Conservation (phyloP, 1,140 invertebrate species). For the Lasioglossum albipes region DNA sequence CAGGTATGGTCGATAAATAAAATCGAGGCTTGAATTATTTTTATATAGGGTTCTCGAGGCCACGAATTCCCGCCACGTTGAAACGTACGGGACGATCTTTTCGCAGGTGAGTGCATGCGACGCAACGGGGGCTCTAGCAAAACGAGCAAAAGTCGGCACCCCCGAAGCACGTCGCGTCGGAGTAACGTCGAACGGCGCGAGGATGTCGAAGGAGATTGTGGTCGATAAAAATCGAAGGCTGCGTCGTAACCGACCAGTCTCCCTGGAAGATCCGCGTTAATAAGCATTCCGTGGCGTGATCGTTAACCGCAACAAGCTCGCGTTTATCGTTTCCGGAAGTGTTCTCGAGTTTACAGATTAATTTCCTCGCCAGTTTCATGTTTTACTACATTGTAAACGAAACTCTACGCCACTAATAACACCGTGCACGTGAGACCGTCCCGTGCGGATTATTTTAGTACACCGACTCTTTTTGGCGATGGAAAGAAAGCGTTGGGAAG, state of each 20-base stretch:
- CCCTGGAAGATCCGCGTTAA: not conserved
- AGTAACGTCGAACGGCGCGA: not conserved
- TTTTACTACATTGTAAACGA: not conserved
- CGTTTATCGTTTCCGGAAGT: not conserved
- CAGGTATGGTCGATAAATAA: constrained; percentile 21
- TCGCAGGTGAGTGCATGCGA: not conserved
- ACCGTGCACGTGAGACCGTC: no score
- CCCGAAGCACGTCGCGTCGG: no score
- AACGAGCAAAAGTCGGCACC: not conserved
- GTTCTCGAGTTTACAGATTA: not conserved
- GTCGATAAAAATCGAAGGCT: not conserved
- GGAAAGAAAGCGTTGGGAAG: no score
- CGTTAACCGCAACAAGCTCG: constrained; percentile 3
- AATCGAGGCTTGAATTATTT: constrained; percentile 35
- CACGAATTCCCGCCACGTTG: constrained; percentile 30
- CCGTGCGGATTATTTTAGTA: no score
- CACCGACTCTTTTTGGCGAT: no score
- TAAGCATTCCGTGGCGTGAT: not conserved
- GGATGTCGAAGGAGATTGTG: constrained; percentile 4
- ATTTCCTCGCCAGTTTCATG: not conserved
- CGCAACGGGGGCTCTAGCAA: constrained; percentile 20
- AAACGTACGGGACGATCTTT: constrained; percentile 25
- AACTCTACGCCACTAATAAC: not conserved
- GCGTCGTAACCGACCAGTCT: not conserved
- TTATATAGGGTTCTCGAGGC: constrained; percentile 29